phyloP scores from a whole-genome alignment of 2,797 vertebrate genomes.

The Muscicapa comitata region DNA sequence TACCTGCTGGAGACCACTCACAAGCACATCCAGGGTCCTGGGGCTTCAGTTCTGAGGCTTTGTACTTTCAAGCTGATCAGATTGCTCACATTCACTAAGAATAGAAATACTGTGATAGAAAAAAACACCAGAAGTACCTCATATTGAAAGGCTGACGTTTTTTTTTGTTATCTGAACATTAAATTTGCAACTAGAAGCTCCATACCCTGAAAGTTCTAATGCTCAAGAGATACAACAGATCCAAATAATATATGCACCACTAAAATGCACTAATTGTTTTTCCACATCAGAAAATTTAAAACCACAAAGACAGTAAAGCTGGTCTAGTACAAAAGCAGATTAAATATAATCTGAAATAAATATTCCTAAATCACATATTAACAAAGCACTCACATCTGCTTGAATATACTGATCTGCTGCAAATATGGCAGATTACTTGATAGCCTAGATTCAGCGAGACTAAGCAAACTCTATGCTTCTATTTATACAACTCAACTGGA shows the following conservation, averaged over 20 bases:
- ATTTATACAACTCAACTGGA: neutral
- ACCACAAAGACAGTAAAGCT: neutral
- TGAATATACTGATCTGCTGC: neutral
- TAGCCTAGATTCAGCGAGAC: neutral
- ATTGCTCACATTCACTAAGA: neutral
- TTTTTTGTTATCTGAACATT: neutral
- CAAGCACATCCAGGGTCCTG: neutral
- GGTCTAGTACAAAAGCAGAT: neutral
- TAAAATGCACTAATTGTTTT: neutral
- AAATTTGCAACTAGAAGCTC: neutral
- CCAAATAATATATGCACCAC: neutral
- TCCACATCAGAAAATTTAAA: neutral
- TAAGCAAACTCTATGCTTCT: neutral
- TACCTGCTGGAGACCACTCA: neutral
- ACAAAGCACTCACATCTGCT: neutral
- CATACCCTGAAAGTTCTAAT: neutral
- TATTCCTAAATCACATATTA: neutral
- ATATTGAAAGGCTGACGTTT: neutral
- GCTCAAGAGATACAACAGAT: neutral
- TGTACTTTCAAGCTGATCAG: neutral
- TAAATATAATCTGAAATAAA: neutral
- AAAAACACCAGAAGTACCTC: neutral
- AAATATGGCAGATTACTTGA: neutral
- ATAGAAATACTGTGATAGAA: neutral
- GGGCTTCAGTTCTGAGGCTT: neutral